Evolutionary conservation across 2,113 vertebrate species (phyloP).

Genomic region (Neopipo cinnamomea): DNA sequence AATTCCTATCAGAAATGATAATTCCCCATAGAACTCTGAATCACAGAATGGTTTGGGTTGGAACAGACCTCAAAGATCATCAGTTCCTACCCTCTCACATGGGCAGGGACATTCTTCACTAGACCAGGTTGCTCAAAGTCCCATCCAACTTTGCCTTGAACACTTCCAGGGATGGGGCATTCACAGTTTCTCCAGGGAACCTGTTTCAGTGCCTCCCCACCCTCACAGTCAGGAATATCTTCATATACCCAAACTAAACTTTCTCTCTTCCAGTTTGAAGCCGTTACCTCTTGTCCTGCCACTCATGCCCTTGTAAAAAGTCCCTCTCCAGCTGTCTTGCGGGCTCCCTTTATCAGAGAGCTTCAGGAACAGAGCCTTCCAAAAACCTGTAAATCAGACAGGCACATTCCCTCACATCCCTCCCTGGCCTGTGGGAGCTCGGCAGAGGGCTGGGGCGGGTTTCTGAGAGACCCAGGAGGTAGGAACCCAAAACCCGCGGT

Average conservation of each 20-base stretch:
- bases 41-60: not conserved
- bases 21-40: not conserved
- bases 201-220: not conserved
- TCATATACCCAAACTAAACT: not conserved
- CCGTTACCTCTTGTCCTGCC: no score
- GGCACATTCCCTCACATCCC: not conserved
- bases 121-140: not conserved
- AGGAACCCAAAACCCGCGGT: no score
- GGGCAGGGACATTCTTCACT: not conserved
- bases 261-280: not conserved
- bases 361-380: not conserved
- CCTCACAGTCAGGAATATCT: not conserved
- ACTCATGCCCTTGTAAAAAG: not conserved
- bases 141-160: accelerated
- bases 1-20: not conserved
- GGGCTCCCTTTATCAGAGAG: not conserved
- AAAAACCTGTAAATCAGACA: not conserved
- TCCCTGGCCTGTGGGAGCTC: not conserved
- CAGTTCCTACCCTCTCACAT: not conserved
- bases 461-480: not conserved
- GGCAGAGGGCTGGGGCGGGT: not conserved
- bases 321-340: no score
- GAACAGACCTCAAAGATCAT: not conserved
- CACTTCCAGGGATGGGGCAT: not conserved
- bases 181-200: not conserved